These are phyloP conservation scores for Coregonus ussuriensis DNA, from an alignment of 2,797 vertebrate genomes.

Conservation along the genomic window DNA sequence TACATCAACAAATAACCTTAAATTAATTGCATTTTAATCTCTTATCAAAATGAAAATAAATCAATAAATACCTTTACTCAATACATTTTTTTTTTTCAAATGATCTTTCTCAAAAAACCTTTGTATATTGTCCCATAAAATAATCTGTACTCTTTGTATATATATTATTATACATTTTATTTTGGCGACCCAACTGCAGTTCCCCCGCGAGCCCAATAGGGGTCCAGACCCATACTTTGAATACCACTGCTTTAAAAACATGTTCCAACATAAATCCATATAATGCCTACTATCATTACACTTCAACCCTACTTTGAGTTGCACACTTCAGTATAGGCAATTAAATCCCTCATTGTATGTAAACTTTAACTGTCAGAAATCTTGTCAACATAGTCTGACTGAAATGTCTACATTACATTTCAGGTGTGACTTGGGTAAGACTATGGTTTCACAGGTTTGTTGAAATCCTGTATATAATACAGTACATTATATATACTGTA, in stretches of 20 bases:
- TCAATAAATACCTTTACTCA: too few relatives aligned
- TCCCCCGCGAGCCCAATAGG: too few relatives aligned
- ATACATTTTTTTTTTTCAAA: too few relatives aligned
- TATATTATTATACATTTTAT: neutral
- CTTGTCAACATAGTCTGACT: neutral
- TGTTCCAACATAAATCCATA: neutral
- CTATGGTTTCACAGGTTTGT: neutral
- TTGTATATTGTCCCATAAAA: too few relatives aligned
- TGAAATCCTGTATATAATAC: constrained; percentile 5
- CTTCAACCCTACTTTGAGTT: neutral
- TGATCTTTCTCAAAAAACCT: too few relatives aligned
- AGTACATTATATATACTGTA: neutral
- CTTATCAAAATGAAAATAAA: too few relatives aligned
- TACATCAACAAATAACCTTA: too few relatives aligned
- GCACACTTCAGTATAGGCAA: neutral
- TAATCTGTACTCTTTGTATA: neutral
- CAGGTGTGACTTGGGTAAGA: neutral
- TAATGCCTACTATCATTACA: neutral
- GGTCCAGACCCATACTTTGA: too few relatives aligned
- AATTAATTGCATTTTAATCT: too few relatives aligned
- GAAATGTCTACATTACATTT: neutral
- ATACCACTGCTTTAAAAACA: too few relatives aligned
- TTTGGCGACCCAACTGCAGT: neutral
- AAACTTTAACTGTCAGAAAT: neutral
- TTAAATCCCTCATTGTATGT: neutral